These are phyloP conservation scores for Cyprinodon tularosa DNA, from an alignment of 2,113 vertebrate species.

Conservation along the genomic window DNA sequence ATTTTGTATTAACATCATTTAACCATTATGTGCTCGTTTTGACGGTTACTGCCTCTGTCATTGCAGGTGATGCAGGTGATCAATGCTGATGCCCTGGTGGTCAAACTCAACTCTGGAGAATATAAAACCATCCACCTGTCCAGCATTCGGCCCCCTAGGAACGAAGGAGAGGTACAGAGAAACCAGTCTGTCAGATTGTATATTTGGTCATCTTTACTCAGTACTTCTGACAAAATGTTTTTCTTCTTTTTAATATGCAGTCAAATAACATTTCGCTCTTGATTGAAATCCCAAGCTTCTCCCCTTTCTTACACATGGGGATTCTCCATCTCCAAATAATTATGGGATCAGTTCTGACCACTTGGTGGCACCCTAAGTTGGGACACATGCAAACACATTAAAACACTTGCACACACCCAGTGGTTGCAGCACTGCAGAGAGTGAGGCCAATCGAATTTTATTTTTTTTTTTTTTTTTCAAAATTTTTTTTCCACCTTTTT, in stretches of 20 bases:
- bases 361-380: slow-evolving; percentile 67
- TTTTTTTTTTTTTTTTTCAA: neutral
- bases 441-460: slow-evolving; percentile 51
- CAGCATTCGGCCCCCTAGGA: slow-evolving; percentile 92
- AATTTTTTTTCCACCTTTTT: neutral
- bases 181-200: slow-evolving; percentile 2
- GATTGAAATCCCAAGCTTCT: neutral
- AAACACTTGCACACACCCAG: slow-evolving; percentile 68
- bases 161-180: slow-evolving; percentile 88
- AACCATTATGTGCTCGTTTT: neutral
- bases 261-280: neutral
- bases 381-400: slow-evolving; percentile 42
- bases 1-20: neutral
- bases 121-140: slow-evolving; percentile 95
- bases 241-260: neutral
- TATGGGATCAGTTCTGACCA: slow-evolving; percentile 47
- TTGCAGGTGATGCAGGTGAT: slow-evolving; percentile 94
- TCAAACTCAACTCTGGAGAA: slow-evolving; percentile 94
- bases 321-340: slow-evolving; percentile 2
- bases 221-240: neutral
- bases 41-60: neutral
- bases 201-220: slow-evolving; percentile 15
- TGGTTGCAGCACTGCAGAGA: slow-evolving; percentile 76
- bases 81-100: slow-evolving; percentile 93
- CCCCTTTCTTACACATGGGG: neutral